Conservation (phyloP, 2,797 vertebrate genomes). For the Phataginus tetradactyla region DNA sequence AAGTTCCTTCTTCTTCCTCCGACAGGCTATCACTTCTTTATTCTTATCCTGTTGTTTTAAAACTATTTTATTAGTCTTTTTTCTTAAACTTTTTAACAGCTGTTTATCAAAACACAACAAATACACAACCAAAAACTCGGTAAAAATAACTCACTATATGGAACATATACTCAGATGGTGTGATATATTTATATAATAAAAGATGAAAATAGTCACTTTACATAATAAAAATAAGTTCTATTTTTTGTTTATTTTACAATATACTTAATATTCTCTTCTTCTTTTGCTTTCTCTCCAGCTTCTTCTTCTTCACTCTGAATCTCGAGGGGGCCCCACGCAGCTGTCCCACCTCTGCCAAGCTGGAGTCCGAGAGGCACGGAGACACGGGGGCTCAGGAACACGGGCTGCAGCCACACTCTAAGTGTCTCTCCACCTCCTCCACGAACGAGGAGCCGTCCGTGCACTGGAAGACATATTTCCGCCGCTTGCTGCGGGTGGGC, state of each 20-base stretch:
- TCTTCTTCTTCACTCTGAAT: conserved; percentile 88
- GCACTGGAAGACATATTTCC: conserved; percentile 97
- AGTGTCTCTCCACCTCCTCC: conserved; percentile 95
- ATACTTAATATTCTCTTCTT: conserved; percentile 97
- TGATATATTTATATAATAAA: conserved; percentile 92
- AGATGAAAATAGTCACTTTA: conserved; percentile 94
- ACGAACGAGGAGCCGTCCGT: conserved; percentile 93
- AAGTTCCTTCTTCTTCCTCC: conserved; percentile 76
- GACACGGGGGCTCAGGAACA: conserved; percentile 89
- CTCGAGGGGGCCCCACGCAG: conserved; percentile 69
- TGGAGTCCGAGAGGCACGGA: conserved; percentile 74
- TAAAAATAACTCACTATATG: conserved; percentile 97
- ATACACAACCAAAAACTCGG: conserved; percentile 82
- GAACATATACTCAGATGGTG: conserved; percentile 92
- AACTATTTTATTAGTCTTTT: conserved; percentile 82
- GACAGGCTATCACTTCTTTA: conserved; percentile 83
- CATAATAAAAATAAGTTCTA: conserved; percentile 99
- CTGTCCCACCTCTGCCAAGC: conserved; percentile 71
- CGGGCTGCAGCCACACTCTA: conserved; percentile 95
- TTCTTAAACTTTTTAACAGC: conserved; percentile 88
- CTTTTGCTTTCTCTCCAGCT: conserved; percentile 90
- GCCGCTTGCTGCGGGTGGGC: conserved; percentile 92
- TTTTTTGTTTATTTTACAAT: conserved; percentile 99
- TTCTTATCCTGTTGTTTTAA: conserved; percentile 79
- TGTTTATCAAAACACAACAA: conserved; percentile 89